Conservation (phyloP, 2,113 vertebrate species). For the Centropristis striata region DNA sequence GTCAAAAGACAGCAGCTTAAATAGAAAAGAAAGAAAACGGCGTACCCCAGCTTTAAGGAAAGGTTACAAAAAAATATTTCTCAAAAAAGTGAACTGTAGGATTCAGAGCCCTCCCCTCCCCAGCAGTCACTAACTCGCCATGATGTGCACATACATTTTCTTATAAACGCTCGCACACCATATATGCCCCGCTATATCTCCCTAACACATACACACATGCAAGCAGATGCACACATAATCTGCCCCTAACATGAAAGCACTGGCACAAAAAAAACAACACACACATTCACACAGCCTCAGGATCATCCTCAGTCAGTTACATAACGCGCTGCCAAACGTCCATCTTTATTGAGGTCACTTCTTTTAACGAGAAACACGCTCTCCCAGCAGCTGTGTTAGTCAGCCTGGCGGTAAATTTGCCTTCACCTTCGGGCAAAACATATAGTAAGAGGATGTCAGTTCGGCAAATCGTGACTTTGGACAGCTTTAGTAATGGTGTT, state of each 20-base stretch:
- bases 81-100: not conserved
- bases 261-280: slow-evolving; percentile 25
- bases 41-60: no score
- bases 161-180: slow-evolving; percentile 16
- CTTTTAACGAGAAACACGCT: slow-evolving; percentile 75
- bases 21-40: no score
- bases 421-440: slow-evolving; percentile 69
- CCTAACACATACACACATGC: slow-evolving; percentile 28
- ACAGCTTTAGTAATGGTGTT: slow-evolving; percentile 5
- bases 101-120: not conserved
- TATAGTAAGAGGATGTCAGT: slow-evolving; percentile 65
- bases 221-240: slow-evolving; percentile 36
- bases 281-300: slow-evolving; percentile 59
- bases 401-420: slow-evolving; percentile 74
- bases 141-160: not conserved
- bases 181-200: slow-evolving; percentile 10
- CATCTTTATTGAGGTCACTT: slow-evolving; percentile 83
- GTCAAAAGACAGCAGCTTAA: no score
- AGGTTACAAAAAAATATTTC: no score
- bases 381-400: slow-evolving; percentile 80
- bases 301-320: slow-evolving; percentile 75
- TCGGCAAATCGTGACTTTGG: slow-evolving; percentile 44
- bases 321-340: slow-evolving; percentile 78
- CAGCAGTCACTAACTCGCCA: not conserved
- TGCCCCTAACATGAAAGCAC: slow-evolving; percentile 16